These are phyloP conservation scores for Parnassius glacialis DNA, from an alignment of 2,888 invertebrate genomes.

Conservation along the genomic window DNA sequence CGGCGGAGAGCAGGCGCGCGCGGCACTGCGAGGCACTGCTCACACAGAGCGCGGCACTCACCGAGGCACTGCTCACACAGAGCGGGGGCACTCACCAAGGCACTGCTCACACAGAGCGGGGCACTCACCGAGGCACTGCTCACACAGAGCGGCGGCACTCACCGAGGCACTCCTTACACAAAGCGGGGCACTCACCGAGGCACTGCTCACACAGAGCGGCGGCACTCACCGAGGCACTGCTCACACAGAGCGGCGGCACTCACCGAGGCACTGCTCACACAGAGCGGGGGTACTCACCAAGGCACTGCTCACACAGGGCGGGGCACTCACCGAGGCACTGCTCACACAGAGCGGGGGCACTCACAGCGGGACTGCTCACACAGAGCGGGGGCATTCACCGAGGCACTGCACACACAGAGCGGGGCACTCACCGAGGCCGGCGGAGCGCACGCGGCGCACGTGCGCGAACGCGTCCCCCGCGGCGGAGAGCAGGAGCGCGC, in stretches of 20 bases:
- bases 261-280: slow-evolving; percentile 51
- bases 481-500: slow-evolving; percentile 94
- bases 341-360: slow-evolving; percentile 7
- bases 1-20: slow-evolving; percentile 94
- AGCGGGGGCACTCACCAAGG: slow-evolving; percentile 46
- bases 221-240: slow-evolving; percentile 52
- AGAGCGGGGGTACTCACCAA: slow-evolving; percentile 45
- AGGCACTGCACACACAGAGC: slow-evolving; percentile 35
- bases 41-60: slow-evolving; percentile 28
- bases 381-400: slow-evolving; percentile 41
- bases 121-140: slow-evolving; percentile 52
- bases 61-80: slow-evolving; percentile 47
- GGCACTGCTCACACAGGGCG: slow-evolving; percentile 31
- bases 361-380: slow-evolving; percentile 42
- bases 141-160: slow-evolving; percentile 15
- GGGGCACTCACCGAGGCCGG: slow-evolving; percentile 50
- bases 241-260: slow-evolving; percentile 15
- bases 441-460: slow-evolving; percentile 88
- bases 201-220: slow-evolving; percentile 24
- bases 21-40: too few relatives aligned
- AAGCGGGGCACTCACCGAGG: slow-evolving; percentile 45
- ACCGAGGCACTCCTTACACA: slow-evolving; percentile 51
- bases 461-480: slow-evolving; percentile 99
- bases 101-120: slow-evolving; percentile 23
- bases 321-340: slow-evolving; percentile 52